A percentile compares a stretch with the other conserved stretches of the same genome.
These are phyloP conservation scores for Netelia inedita DNA, from an alignment of 2,888 invertebrate species.

Conservation along the genomic window DNA sequence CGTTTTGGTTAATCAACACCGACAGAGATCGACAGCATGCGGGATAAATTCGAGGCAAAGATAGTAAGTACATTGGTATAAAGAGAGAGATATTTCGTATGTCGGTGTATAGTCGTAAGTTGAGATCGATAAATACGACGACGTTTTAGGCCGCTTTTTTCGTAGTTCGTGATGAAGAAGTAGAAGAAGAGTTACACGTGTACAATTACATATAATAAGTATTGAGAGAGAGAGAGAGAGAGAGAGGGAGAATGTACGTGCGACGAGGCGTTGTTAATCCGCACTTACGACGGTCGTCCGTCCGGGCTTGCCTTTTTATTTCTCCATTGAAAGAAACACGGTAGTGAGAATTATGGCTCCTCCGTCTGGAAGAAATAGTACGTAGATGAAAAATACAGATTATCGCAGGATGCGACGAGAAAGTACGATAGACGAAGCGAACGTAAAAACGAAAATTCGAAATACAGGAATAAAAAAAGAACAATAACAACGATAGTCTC, in stretches of 20 bases:
- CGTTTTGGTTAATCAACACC: constrained; percentile 4
- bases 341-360: constrained; percentile 32
- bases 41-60: constrained; percentile 38
- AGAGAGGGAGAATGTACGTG: constrained; percentile 29
- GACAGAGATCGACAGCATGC: constrained; percentile 38
- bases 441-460: not conserved
- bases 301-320: constrained; percentile 4
- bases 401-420: not conserved
- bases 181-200: constrained; percentile 43
- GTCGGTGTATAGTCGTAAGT: constrained; percentile 24
- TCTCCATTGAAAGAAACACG: constrained; percentile 47
- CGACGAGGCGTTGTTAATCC: constrained; percentile 28
- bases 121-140: constrained; percentile 39
- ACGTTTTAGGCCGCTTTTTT: constrained; percentile 58
- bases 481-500: too few species aligned
- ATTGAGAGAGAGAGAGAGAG: constrained; percentile 35
- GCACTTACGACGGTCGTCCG: constrained; percentile 33
- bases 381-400: constrained; percentile 32
- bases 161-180: constrained; percentile 63
- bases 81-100: constrained; percentile 23
- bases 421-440: not conserved
- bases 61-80: constrained; percentile 10
- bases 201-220: constrained; percentile 19
- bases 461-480: too few species aligned
- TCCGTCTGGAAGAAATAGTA: constrained; percentile 53